Conservation (phyloP, 2,113 vertebrate genomes). For the Pachypanchax playfairii region DNA sequence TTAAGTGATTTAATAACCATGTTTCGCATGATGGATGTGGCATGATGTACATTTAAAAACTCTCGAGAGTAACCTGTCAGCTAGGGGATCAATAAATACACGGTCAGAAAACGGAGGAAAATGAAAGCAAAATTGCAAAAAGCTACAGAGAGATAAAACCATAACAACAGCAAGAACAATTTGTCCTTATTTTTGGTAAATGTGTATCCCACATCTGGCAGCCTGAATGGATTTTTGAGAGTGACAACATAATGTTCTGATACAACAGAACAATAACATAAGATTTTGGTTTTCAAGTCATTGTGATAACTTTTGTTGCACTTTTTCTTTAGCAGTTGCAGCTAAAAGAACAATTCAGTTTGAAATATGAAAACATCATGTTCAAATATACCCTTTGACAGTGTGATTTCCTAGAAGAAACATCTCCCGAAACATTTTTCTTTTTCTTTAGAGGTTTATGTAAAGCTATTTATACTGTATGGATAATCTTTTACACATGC, state of each 20-base stretch:
- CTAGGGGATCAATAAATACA: conserved; percentile 11
- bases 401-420: not conserved
- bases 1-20: conserved; percentile 59
- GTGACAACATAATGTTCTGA: conserved; percentile 6
- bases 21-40: conserved; percentile 34
- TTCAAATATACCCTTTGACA: not conserved
- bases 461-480: no score
- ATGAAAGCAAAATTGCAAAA: conserved; percentile 19
- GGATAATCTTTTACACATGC: no score
- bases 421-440: no score
- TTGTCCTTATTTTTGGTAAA: conserved; percentile 11
- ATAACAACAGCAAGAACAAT: not conserved
- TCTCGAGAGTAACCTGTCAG: conserved; percentile 39
- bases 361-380: not conserved
- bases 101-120: conserved; percentile 14
- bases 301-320: not conserved
- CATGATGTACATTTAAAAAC: conserved; percentile 28
- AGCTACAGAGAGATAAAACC: conserved; percentile 13
- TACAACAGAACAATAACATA: not conserved
- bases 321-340: not conserved
- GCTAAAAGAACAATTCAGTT: not conserved
- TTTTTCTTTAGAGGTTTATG: no score
- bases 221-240: conserved; percentile 11
- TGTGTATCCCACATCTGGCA: conserved; percentile 23
- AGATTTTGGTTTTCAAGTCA: conserved; percentile 10